Evolutionary conservation across 2,113 vertebrate genomes (phyloP).

Genomic region (Furnarius figulus): DNA sequence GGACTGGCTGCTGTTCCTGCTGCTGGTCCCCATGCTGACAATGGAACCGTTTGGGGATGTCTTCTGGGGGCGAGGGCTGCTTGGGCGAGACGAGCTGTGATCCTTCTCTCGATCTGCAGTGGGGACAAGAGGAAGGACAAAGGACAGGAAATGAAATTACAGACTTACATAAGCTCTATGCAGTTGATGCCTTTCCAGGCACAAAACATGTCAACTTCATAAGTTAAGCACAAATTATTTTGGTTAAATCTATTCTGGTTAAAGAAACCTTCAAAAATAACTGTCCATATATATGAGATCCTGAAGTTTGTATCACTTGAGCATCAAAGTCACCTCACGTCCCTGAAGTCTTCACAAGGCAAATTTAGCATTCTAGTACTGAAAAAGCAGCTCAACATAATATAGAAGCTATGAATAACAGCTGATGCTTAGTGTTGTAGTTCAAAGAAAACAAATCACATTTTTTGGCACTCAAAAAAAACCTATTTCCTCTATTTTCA

Average conservation of each 20-base stretch:
- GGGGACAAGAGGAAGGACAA: background rate
- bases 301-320: background rate
- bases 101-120: conserved; percentile 89
- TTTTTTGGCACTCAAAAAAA: background rate
- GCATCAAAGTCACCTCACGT: background rate
- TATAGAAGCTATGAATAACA: background rate
- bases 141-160: background rate
- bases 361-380: background rate
- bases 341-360: background rate
- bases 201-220: background rate
- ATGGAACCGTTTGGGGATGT: conserved; percentile 87
- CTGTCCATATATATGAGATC: background rate
- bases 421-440: background rate
- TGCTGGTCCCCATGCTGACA: conserved; percentile 86
- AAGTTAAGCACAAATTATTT: background rate
- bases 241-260: background rate
- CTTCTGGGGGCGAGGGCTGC: conserved; percentile 93
- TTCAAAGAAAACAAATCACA: background rate
- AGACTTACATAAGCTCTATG: background rate
- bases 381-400: background rate
- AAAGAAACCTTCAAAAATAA: background rate
- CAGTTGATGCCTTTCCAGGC: background rate
- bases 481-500: background rate
- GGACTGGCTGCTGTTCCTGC: conserved; percentile 92
- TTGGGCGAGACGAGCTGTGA: conserved; percentile 87